phyloP scores from a whole-genome alignment of 1,140 invertebrate species.

The Panulirus ornatus region DNA sequence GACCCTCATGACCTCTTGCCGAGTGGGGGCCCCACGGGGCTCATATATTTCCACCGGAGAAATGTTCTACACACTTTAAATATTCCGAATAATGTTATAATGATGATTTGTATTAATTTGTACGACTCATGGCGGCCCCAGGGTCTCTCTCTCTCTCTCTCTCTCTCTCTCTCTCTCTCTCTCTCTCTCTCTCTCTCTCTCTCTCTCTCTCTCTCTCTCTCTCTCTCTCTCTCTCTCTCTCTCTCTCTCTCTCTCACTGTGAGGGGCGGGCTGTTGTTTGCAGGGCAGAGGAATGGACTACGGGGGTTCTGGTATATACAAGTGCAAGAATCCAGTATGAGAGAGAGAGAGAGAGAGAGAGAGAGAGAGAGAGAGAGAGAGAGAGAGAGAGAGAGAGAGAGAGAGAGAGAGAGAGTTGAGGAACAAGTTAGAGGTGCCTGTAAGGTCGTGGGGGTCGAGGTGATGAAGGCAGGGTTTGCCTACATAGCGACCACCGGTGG shows the following conservation, averaged over 20 bases:
- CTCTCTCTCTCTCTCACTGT: constrained; percentile 5
- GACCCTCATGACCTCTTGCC: constrained; percentile 2
- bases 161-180: neutral
- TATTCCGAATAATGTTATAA: constrained; percentile 35
- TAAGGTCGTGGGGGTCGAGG: neutral
- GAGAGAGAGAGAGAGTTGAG: no score
- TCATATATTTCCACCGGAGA: constrained; percentile 10
- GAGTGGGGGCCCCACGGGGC: neutral
- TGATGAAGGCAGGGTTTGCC: no score
- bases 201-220: constrained; percentile 15
- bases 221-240: neutral
- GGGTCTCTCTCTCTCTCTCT: neutral
- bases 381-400: neutral
- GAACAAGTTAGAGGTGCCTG: neutral
- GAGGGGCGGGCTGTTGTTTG: neutral
- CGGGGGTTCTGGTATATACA: neutral
- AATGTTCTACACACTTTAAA: constrained; percentile 46
- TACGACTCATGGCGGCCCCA: neutral
- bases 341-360: neutral
- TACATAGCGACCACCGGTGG: no score
- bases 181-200: constrained; percentile 17
- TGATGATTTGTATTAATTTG: constrained; percentile 45
- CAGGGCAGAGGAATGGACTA: neutral
- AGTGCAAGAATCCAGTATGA: neutral
- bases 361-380: neutral